Conservation (phyloP, 2,113 vertebrate species). For the Haplochromis vanheusdeni region DNA sequence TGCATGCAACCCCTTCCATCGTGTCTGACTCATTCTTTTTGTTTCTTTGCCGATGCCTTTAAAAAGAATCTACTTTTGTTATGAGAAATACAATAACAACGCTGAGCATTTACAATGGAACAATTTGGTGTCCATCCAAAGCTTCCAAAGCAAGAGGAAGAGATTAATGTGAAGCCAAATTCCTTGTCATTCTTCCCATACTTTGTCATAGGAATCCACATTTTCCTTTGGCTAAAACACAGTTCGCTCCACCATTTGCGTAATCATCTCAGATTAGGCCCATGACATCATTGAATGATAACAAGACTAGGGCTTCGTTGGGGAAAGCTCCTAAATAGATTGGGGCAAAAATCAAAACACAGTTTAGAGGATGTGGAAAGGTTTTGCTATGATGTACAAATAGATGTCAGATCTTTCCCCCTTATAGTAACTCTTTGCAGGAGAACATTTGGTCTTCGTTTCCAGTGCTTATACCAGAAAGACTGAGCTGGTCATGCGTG, state of each 20-base stretch:
- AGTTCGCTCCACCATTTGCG: slow-evolving; percentile 26
- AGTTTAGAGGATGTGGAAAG: slow-evolving; percentile 56
- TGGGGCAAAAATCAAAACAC: slow-evolving; percentile 46
- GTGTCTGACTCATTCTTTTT: slow-evolving; percentile 16
- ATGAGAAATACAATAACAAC: not conserved
- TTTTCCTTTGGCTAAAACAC: slow-evolving; percentile 39
- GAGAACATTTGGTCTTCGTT: slow-evolving; percentile 51
- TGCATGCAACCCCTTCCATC: slow-evolving; percentile 17
- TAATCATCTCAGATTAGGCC: slow-evolving; percentile 47
- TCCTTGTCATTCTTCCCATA: slow-evolving; percentile 48
- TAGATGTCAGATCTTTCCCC: slow-evolving; percentile 36
- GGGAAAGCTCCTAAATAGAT: slow-evolving; percentile 42
- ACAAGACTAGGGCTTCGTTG: slow-evolving; percentile 23
- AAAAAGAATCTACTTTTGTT: slow-evolving; percentile 24
- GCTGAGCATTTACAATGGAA: slow-evolving; percentile 32
- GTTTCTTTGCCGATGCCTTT: slow-evolving; percentile 26
- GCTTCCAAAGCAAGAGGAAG: slow-evolving; percentile 1
- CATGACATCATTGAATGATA: slow-evolving; percentile 60
- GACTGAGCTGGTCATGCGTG: slow-evolving; percentile 7
- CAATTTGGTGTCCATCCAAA: slow-evolving; percentile 15
- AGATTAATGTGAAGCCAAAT: slow-evolving; percentile 29
- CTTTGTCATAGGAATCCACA: slow-evolving; percentile 39
- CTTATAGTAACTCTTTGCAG: slow-evolving; percentile 1
- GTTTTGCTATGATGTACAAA: slow-evolving; percentile 39
- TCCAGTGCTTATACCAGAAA: slow-evolving; percentile 20